A percentile compares a stretch with the other conserved stretches of the same genome.
Evolutionary conservation across 2,888 invertebrate genomes (phyloP).

Genomic region (Dryobota labecula): DNA sequence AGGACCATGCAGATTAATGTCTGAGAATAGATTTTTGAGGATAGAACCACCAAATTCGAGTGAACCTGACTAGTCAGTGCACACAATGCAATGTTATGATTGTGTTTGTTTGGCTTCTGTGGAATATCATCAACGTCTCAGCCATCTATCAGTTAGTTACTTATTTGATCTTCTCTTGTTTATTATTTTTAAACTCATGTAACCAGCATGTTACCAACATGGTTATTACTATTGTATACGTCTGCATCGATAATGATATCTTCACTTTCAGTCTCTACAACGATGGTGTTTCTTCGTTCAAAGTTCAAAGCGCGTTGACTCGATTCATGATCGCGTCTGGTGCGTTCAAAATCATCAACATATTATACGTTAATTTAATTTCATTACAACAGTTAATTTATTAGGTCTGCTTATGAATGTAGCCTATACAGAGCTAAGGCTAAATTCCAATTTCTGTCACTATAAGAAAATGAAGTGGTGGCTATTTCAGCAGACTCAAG

Average conservation of each 20-base stretch:
- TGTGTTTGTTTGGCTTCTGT: background rate
- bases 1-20: background rate
- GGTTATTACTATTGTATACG: conserved; percentile 1
- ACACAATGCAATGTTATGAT: background rate
- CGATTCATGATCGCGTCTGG: conserved; percentile 15
- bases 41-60: too few relatives aligned
- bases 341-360: conserved; percentile 1
- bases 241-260: conserved; percentile 22
- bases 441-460: background rate
- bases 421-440: background rate
- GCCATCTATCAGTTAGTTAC: background rate
- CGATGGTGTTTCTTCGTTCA: conserved; percentile 27
- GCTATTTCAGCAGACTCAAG: background rate
- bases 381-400: background rate
- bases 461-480: background rate
- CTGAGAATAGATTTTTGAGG: background rate
- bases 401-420: background rate
- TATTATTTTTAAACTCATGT: background rate
- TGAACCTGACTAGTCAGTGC: background rate
- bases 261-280: conserved; percentile 47
- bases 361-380: background rate
- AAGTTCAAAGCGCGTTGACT: conserved; percentile 52
- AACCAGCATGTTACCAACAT: background rate
- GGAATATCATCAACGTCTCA: background rate
- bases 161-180: background rate